These are phyloP conservation scores for Brachyptera putata DNA, from an alignment of 2,888 invertebrate genomes.

Conservation along the genomic window DNA sequence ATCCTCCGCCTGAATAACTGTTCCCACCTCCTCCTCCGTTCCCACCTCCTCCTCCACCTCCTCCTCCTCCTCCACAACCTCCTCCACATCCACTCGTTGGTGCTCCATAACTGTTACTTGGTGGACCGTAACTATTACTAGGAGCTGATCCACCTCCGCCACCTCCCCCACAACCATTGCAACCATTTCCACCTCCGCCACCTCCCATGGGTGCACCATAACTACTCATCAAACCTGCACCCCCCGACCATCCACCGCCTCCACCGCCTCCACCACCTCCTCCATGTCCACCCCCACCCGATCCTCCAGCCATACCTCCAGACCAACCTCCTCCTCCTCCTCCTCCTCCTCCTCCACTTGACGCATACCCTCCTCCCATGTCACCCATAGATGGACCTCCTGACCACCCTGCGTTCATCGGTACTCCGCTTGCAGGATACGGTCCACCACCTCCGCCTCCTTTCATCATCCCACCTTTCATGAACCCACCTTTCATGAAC, in stretches of 20 bases:
- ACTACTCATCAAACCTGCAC: no score
- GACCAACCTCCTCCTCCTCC: not conserved
- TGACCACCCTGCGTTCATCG: not conserved
- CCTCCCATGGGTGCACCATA: not conserved
- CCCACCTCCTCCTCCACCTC: conserved; percentile 8
- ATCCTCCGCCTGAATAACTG: not conserved
- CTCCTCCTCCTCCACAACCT: not conserved
- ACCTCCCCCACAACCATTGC: not conserved
- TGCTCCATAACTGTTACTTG: not conserved
- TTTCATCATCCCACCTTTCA: conserved; percentile 3
- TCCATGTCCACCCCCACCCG: not conserved
- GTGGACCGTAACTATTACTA: conserved; percentile 2
- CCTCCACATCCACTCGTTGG: not conserved
- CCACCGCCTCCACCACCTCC: not conserved
- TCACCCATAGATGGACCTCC: no score
- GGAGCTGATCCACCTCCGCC: conserved; percentile 1
- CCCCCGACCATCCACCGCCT: not conserved
- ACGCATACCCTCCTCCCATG: not conserved
- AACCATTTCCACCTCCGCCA: not conserved
- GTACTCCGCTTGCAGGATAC: not conserved
- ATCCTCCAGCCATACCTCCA: not conserved
- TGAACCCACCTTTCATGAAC: not conserved
- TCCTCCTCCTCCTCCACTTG: not conserved
- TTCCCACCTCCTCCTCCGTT: not conserved
- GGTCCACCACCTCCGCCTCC: conserved; percentile 15